phyloP scores from a whole-genome alignment of 1,140 invertebrate genomes.

The Laupala kohalensis region DNA sequence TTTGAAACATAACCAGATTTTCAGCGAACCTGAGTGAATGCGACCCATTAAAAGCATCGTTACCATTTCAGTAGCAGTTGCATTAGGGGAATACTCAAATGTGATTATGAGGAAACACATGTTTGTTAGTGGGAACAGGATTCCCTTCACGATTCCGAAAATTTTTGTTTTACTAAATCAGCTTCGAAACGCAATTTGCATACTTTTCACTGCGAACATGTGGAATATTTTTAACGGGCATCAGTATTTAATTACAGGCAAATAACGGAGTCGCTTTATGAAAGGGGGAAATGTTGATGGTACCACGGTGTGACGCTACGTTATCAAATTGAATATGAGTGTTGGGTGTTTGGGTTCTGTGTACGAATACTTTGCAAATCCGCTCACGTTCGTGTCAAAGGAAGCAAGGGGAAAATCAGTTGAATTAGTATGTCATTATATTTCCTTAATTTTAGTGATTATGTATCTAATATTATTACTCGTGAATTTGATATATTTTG shows the following conservation, averaged over 20 bases:
- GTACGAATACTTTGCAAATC: neutral
- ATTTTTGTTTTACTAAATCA: neutral
- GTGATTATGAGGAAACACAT: neutral
- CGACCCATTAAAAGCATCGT: neutral
- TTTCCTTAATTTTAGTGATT: too few relatives aligned
- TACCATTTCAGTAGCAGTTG: neutral
- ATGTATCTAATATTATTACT: too few relatives aligned
- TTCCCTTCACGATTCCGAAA: neutral
- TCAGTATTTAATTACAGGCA: neutral
- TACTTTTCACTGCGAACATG: neutral
- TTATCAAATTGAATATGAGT: neutral
- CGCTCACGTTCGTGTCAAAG: neutral
- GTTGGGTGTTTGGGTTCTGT: neutral
- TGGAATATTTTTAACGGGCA: neutral
- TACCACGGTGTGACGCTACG: neutral
- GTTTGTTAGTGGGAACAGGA: neutral
- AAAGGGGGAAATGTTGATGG: neutral
- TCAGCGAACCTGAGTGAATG: neutral
- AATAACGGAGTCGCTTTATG: neutral
- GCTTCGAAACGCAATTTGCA: neutral
- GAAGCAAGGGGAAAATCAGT: too few relatives aligned
- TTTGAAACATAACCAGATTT: too few relatives aligned
- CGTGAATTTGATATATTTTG: too few relatives aligned
- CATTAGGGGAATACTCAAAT: neutral
- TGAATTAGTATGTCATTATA: too few relatives aligned